Evolutionary conservation across 2,888 invertebrate species (phyloP).

Genomic region (Celastrina argiolus): DNA sequence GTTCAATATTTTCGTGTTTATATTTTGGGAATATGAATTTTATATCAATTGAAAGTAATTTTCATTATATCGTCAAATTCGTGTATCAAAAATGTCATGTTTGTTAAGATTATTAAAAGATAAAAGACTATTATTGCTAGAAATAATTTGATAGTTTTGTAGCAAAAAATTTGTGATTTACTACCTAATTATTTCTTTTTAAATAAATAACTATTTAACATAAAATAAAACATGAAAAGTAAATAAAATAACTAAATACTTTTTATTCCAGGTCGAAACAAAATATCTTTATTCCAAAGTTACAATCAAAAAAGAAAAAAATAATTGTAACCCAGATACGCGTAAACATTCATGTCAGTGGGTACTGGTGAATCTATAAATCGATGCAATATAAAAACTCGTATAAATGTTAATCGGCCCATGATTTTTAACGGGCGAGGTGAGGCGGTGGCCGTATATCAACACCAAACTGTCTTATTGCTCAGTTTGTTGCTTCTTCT

Average conservation of each 20-base stretch:
- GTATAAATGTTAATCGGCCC: constrained; percentile 28
- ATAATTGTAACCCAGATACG: too few relatives aligned
- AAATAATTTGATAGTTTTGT: too few relatives aligned
- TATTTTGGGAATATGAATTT: constrained; percentile 19
- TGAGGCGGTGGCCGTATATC: constrained; percentile 38
- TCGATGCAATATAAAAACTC: constrained; percentile 21
- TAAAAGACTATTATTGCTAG: too few relatives aligned
- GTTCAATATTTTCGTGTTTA: constrained; percentile 11
- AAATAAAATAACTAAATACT: not conserved
- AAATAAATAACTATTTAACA: too few relatives aligned
- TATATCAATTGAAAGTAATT: not conserved
- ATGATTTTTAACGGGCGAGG: constrained; percentile 40
- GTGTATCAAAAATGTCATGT: not conserved
- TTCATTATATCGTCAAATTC: not conserved
- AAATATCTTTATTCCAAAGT: too few relatives aligned
- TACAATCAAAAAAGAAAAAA: too few relatives aligned
- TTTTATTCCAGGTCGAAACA: not conserved
- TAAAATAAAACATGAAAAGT: too few relatives aligned
- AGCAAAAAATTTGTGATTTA: not conserved
- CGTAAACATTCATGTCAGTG: too few relatives aligned
- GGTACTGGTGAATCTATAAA: too few relatives aligned
- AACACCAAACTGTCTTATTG: constrained; percentile 37
- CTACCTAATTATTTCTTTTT: not conserved
- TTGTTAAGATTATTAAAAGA: too few relatives aligned
- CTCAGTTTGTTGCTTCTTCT: constrained; percentile 35